Conservation (phyloP, 2,888 invertebrate genomes). For the Limnephilus lunatus region DNA sequence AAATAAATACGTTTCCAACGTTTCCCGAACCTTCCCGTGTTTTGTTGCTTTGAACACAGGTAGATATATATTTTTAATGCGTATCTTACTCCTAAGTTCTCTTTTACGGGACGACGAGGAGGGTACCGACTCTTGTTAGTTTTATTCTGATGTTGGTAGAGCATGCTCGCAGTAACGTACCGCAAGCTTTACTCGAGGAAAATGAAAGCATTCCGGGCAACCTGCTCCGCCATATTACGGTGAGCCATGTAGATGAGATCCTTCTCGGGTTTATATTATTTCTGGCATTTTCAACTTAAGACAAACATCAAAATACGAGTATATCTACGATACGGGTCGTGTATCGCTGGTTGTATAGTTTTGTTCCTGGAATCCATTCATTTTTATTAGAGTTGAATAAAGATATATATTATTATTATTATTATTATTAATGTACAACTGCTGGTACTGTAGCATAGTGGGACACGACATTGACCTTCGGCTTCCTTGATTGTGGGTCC, state of each 20-base stretch:
- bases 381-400: not conserved
- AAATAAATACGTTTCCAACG: not conserved
- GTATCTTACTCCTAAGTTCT: not conserved
- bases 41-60: not conserved
- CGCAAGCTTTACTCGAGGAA: slow-evolving; percentile 29
- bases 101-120: not conserved
- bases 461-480: not conserved
- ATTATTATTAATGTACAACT: no score
- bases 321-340: not conserved
- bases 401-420: no score
- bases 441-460: not conserved
- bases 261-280: slow-evolving; percentile 28
- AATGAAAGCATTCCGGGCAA: slow-evolving; percentile 37
- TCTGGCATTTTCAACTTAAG: slow-evolving; percentile 33
- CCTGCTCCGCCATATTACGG: slow-evolving; percentile 45
- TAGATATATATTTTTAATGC: slow-evolving; percentile 17
- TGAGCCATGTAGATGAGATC: slow-evolving; percentile 26
- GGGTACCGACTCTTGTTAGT: not conserved
- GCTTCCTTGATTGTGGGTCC: not conserved
- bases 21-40: not conserved
- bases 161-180: not conserved
- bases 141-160: not conserved
- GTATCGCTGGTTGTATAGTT: not conserved
- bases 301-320: slow-evolving; percentile 25
- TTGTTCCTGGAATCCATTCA: not conserved